Conservation (phyloP, 2,113 vertebrate genomes). For the Chroicocephalus ridibundus region DNA sequence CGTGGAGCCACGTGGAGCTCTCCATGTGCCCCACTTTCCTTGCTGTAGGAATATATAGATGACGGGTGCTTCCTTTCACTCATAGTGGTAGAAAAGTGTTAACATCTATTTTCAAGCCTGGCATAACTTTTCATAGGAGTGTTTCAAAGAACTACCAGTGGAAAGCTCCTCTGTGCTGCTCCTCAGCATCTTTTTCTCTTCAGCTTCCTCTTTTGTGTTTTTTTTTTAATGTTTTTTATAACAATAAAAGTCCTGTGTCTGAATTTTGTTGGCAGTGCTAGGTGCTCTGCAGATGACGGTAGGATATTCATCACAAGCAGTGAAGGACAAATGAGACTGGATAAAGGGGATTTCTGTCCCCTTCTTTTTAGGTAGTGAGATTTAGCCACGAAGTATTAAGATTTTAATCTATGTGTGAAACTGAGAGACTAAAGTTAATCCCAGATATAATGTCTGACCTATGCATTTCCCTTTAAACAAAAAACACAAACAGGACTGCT, state of each 20-base stretch:
- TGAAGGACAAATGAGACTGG: neutral
- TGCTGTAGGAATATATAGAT: neutral
- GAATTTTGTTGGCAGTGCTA: neutral
- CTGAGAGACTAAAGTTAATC: conserved; percentile 16
- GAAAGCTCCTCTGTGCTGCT: neutral
- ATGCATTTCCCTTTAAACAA: conserved; percentile 31
- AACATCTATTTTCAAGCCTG: neutral
- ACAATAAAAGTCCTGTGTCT: neutral
- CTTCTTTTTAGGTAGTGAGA: neutral
- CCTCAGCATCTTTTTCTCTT: neutral
- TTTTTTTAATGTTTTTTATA: neutral
- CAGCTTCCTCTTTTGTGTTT: neutral
- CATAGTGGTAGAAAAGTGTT: neutral
- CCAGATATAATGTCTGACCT: neutral
- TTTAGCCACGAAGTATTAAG: neutral
- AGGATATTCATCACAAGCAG: neutral
- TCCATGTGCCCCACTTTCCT: neutral
- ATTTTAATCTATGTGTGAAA: conserved; percentile 65
- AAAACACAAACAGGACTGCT: neutral
- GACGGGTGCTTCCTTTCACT: neutral
- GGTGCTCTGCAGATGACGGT: neutral
- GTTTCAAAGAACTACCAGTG: neutral
- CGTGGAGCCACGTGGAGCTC: neutral
- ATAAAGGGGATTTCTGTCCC: neutral
- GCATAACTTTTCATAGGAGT: neutral